phyloP scores from a whole-genome alignment of 2,888 invertebrate genomes.

The Melinaea marsaeus region DNA sequence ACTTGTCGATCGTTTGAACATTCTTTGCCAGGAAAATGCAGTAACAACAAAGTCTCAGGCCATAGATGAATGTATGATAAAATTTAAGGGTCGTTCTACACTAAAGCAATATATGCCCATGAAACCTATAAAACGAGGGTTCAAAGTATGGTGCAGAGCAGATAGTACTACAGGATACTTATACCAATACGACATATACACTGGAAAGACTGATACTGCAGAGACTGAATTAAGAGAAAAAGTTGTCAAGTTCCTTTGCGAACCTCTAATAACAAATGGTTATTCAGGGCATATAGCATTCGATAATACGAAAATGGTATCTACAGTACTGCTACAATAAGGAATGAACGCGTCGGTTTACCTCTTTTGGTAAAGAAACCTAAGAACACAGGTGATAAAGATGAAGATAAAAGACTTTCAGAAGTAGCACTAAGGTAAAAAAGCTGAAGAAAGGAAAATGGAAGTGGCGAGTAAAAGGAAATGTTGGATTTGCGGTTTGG shows the following conservation, averaged over 20 bases:
- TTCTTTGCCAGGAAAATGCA: constrained; percentile 28
- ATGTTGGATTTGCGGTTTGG: constrained; percentile 37
- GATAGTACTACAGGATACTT: constrained; percentile 35
- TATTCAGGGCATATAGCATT: constrained; percentile 25
- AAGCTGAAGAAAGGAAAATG: constrained; percentile 35
- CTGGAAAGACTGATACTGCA: constrained; percentile 29
- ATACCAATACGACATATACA: constrained; percentile 32
- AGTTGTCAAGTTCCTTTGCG: constrained; percentile 28
- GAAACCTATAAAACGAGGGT: constrained; percentile 38
- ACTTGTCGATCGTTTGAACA: constrained; percentile 18
- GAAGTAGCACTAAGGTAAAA: too few species aligned
- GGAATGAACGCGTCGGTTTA: constrained; percentile 31
- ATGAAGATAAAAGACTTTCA: constrained; percentile 23
- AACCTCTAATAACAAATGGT: constrained; percentile 17
- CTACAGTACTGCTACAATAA: constrained; percentile 33
- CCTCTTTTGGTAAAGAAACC: constrained; percentile 32
- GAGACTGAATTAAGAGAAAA: constrained; percentile 30
- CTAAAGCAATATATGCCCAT: constrained; percentile 38
- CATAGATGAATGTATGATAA: constrained; percentile 37
- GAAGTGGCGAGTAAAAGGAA: constrained; percentile 35
- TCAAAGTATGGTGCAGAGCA: constrained; percentile 35
- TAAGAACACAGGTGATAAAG: constrained; percentile 23
- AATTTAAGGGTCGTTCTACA: constrained; percentile 34
- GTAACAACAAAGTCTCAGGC: constrained; percentile 29
- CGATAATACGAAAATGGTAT: constrained; percentile 29